A percentile compares a stretch with the other conserved stretches of the same genome.
Conservation (phyloP, 2,797 vertebrate species). For the Macrochelys suwanniensis region DNA sequence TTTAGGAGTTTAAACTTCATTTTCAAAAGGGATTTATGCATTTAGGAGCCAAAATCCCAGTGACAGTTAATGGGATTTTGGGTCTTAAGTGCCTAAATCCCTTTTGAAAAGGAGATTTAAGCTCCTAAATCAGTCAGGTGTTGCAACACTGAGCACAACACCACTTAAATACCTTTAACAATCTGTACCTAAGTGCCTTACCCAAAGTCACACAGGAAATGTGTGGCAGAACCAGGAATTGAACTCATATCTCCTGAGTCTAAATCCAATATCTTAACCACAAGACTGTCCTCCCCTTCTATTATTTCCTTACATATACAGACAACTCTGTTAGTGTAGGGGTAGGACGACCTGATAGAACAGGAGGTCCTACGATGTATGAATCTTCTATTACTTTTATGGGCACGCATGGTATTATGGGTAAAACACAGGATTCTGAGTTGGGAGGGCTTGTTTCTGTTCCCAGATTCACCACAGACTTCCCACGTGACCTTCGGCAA, state of each 20-base stretch:
- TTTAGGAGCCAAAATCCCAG: not conserved
- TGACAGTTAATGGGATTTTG: not conserved
- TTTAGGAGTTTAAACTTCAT: not conserved
- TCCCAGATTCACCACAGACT: not conserved
- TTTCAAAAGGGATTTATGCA: not conserved
- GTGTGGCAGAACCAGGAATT: not conserved
- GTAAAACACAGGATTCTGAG: not conserved
- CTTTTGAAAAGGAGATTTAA: not conserved
- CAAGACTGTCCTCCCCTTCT: not conserved
- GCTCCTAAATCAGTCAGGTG: not conserved
- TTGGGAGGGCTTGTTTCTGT: constrained; percentile 7
- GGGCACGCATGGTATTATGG: not conserved
- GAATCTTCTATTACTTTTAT: not conserved
- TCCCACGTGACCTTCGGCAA: not conserved
- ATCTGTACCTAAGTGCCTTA: not conserved
- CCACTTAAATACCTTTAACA: not conserved
- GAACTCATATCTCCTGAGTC: not conserved
- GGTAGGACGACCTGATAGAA: not conserved
- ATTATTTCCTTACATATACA: not conserved
- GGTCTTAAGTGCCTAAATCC: not conserved
- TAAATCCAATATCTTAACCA: not conserved
- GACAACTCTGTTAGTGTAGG: not conserved
- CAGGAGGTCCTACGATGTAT: not conserved
- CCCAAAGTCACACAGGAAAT: not conserved
- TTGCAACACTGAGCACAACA: not conserved